phyloP scores from a whole-genome alignment of 1,140 invertebrate species.

The Leucophenga varia region DNA sequence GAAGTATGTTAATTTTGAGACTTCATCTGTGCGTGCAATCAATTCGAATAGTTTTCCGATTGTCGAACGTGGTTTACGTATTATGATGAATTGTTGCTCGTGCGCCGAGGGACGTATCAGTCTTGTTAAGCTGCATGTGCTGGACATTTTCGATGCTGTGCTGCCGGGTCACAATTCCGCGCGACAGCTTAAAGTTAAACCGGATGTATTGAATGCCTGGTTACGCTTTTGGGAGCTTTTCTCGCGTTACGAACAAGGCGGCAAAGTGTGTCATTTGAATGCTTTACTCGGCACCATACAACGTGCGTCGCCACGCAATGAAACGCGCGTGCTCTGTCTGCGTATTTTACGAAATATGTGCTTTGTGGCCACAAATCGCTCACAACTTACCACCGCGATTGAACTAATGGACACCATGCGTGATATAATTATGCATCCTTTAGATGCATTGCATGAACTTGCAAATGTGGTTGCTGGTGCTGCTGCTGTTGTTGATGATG shows the following conservation, averaged over 20 bases:
- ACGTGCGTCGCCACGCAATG: conserved; percentile 6
- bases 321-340: conserved; percentile 22
- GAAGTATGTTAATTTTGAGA: conserved; percentile 35
- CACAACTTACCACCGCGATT: conserved; percentile 13
- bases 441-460: neutral
- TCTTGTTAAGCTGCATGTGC: conserved; percentile 43
- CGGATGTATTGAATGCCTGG: conserved; percentile 55
- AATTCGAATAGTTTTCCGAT: conserved; percentile 6
- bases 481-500: neutral
- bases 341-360: conserved; percentile 48
- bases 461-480: neutral
- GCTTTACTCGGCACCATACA: conserved; percentile 24
- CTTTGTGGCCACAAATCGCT: conserved; percentile 31
- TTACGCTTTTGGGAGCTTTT: conserved; percentile 58
- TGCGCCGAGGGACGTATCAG: conserved; percentile 35
- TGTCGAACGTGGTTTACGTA: conserved; percentile 24
- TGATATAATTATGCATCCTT: conserved; percentile 22
- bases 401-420: conserved; percentile 30
- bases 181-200: conserved; percentile 55
- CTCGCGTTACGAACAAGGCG: conserved; percentile 55
- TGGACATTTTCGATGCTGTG: conserved; percentile 53
- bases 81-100: conserved; percentile 42
- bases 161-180: conserved; percentile 8
- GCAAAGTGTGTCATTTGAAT: conserved; percentile 29
- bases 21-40: conserved; percentile 27